A percentile compares a stretch with the other conserved stretches of the same genome.
Conservation (phyloP, 30 jellyfish, hydroid and myxozoan genomes). For the Turritopsis dohrnii region DNA sequence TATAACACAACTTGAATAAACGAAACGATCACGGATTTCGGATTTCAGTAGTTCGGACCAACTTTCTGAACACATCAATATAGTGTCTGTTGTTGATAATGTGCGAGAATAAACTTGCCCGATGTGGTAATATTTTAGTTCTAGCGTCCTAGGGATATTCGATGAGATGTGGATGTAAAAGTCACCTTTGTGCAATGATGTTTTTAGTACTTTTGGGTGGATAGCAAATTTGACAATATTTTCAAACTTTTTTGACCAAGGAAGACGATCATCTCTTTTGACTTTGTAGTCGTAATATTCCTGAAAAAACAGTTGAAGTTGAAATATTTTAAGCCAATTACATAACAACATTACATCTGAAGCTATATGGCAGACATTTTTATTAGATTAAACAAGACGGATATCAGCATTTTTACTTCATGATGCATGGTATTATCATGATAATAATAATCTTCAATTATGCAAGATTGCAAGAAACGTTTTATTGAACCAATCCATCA, state of each 20-base stretch:
- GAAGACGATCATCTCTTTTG: conserved; percentile 30
- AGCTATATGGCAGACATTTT: too few species aligned
- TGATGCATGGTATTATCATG: too few species aligned
- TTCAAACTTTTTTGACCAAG: conserved; percentile 72
- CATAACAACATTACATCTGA: too few species aligned
- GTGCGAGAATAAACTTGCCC: conserved; percentile 47
- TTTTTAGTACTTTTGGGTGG: conserved; percentile 53
- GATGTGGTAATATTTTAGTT: conserved; percentile 53
- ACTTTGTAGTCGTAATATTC: conserved; percentile 46
- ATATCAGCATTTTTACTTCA: too few species aligned
- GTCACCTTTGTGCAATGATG: conserved; percentile 74
- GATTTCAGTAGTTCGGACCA: conserved; percentile 78
- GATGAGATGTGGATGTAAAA: conserved; percentile 60
- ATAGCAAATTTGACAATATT: conserved; percentile 52
- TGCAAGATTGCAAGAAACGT: too few species aligned
- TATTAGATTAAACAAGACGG: too few species aligned
- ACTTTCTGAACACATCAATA: conserved; percentile 71
- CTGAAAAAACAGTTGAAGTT: conserved; percentile 27
- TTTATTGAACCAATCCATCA: too few species aligned
- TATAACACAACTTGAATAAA: conserved; percentile 59
- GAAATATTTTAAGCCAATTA: too few species aligned
- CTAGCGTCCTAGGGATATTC: conserved; percentile 65
- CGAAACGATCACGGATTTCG: conserved; percentile 56
- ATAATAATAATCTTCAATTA: too few species aligned
- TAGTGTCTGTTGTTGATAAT: conserved; percentile 57